Evolutionary conservation across 2,113 vertebrate genomes (phyloP).

Genomic region (Orientallactaga bullata): DNA sequence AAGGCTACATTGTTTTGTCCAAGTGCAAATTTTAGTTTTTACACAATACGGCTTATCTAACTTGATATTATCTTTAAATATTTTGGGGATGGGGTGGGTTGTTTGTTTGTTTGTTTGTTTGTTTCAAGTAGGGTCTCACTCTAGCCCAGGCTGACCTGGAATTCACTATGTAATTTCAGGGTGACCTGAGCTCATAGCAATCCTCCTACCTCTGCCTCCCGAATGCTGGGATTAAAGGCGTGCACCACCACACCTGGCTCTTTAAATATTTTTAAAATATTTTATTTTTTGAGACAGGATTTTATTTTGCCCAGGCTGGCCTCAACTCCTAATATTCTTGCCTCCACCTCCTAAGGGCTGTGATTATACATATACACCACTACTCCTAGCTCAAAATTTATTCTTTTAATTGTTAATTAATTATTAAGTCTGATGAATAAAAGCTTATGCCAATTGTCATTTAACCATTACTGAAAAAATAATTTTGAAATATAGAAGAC

Average conservation of each 20-base stretch:
- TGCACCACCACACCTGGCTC: no score
- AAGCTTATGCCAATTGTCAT: neutral
- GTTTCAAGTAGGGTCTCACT: no score
- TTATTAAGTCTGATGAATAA: neutral
- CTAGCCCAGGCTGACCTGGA: no score
- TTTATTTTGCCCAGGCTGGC: neutral
- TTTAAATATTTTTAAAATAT: neutral
- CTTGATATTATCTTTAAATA: neutral
- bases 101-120: no score
- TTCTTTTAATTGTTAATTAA: neutral
- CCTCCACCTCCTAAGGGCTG: neutral
- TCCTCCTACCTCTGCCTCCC: no score
- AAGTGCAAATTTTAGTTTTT: neutral
- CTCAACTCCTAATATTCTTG: neutral
- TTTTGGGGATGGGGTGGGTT: no score
- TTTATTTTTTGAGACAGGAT: neutral
- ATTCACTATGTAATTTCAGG: no score
- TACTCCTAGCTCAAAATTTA: neutral
- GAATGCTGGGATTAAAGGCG: no score
- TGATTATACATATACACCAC: neutral
- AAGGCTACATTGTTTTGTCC: neutral
- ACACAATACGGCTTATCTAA: neutral
- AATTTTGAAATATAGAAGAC: conserved; percentile 3
- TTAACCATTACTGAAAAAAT: neutral
- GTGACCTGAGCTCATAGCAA: no score